These are phyloP conservation scores for Phlogophora meticulosa DNA, from an alignment of 2,888 invertebrate species.

Conservation along the genomic window DNA sequence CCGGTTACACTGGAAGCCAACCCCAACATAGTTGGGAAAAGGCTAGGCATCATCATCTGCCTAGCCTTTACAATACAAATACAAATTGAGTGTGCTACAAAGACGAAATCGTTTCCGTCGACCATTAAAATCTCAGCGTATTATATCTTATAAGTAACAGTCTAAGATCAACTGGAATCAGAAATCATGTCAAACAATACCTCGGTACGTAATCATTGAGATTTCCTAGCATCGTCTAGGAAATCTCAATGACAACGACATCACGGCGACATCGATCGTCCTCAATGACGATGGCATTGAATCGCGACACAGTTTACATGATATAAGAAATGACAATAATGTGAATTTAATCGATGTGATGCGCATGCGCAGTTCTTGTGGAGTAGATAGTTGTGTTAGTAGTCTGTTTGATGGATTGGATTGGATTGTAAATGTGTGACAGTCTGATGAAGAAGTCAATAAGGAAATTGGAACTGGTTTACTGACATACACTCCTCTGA, in stretches of 20 bases:
- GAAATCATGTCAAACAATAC: conserved; percentile 15
- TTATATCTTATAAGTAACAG: neutral
- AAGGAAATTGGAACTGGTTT: neutral
- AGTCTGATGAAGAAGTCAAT: neutral
- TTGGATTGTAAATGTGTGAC: conserved; percentile 2
- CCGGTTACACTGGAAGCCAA: no score
- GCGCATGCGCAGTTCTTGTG: conserved; percentile 33
- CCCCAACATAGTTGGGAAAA: no score
- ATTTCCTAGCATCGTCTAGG: no score
- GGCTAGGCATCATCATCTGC: no score
- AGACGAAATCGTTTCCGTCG: no score
- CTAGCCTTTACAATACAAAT: no score
- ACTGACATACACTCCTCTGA: no score
- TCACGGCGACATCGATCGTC: no score
- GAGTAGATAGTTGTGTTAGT: neutral
- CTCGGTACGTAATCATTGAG: conserved; percentile 21
- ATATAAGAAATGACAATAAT: conserved; percentile 57
- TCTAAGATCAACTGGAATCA: neutral
- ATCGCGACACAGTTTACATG: conserved; percentile 53
- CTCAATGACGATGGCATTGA: conserved; percentile 56
- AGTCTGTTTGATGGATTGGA: conserved; percentile 16
- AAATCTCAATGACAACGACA: no score
- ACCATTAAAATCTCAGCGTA: neutral
- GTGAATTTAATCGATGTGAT: conserved; percentile 59
- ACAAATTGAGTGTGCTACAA: no score